Evolutionary conservation across 2,888 invertebrate species (phyloP).

Genomic region (Lutraria lutraria): DNA sequence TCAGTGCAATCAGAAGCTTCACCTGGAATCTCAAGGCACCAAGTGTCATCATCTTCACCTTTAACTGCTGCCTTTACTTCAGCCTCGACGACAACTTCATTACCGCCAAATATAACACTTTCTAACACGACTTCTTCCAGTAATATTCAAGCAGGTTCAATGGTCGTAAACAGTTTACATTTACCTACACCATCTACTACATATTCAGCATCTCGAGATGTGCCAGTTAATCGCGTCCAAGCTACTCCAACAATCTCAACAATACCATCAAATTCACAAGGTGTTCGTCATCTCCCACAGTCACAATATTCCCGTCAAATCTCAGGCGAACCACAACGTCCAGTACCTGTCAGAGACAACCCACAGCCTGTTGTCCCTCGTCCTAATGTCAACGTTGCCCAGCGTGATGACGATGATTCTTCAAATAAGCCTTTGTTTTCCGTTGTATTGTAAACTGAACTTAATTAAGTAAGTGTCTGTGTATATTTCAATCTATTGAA

Average conservation of each 20-base stretch:
- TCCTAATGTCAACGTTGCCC: not conserved
- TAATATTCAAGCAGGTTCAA: not conserved
- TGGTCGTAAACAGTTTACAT: not conserved
- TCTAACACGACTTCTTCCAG: not conserved
- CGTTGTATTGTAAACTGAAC: constrained; percentile 18
- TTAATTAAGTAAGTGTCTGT: not conserved
- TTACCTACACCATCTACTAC: not conserved
- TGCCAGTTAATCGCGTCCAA: constrained; percentile 35
- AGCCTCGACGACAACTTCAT: not conserved
- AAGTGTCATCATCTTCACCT: not conserved
- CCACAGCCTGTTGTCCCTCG: not conserved
- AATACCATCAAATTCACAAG: constrained; percentile 43
- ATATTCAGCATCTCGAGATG: not conserved
- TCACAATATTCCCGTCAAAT: constrained; percentile 58
- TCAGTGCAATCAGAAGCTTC: not conserved
- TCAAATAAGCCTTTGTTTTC: constrained; percentile 37
- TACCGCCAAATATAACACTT: not conserved
- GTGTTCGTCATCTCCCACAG: constrained; percentile 57
- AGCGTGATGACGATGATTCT: constrained; percentile 13
- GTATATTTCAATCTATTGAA: no score
- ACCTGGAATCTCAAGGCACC: not conserved
- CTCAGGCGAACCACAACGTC: not conserved
- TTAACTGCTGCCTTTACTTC: not conserved
- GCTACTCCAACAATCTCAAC: not conserved
- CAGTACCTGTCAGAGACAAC: not conserved